phyloP scores from a whole-genome alignment of 2,888 invertebrate species.

The Thera britannica region DNA sequence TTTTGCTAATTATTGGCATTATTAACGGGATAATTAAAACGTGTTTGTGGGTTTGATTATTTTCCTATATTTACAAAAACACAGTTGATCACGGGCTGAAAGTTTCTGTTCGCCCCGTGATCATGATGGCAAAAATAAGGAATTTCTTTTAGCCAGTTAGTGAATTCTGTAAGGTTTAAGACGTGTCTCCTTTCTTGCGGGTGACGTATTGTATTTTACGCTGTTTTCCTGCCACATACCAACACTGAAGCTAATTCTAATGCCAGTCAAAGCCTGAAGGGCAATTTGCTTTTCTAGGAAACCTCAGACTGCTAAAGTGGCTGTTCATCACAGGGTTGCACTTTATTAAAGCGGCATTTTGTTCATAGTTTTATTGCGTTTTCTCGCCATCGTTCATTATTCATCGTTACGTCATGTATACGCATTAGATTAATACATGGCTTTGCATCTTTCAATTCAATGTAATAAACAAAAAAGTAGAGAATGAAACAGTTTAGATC shows the following conservation, averaged over 20 bases:
- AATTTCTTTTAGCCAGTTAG: too few relatives aligned
- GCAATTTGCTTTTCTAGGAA: slow-evolving; percentile 45
- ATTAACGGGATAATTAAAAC: too few relatives aligned
- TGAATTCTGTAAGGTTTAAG: too few relatives aligned
- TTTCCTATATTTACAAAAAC: too few relatives aligned
- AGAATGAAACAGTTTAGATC: slow-evolving; percentile 15
- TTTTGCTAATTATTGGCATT: too few relatives aligned
- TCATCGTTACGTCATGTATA: slow-evolving; percentile 13
- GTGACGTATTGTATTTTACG: background rate
- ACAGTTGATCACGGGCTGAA: too few relatives aligned
- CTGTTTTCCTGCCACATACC: slow-evolving; percentile 35
- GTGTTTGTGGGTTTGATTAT: too few relatives aligned
- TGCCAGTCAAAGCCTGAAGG: slow-evolving; percentile 44
- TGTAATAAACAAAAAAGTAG: background rate
- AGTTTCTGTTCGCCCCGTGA: too few relatives aligned
- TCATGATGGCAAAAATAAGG: too few relatives aligned
- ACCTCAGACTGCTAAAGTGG: slow-evolving; percentile 35
- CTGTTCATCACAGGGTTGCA: slow-evolving; percentile 32
- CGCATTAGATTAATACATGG: slow-evolving; percentile 1
- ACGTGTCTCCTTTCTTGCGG: background rate
- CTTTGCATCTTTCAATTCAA: background rate
- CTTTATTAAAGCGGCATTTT: slow-evolving; percentile 30
- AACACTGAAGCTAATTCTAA: slow-evolving; percentile 47
- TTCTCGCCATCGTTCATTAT: slow-evolving; percentile 19
- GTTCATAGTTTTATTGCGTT: slow-evolving; percentile 24